phyloP scores from a whole-genome alignment of 2,113 vertebrate species.

The Peromyscus leucopus region DNA sequence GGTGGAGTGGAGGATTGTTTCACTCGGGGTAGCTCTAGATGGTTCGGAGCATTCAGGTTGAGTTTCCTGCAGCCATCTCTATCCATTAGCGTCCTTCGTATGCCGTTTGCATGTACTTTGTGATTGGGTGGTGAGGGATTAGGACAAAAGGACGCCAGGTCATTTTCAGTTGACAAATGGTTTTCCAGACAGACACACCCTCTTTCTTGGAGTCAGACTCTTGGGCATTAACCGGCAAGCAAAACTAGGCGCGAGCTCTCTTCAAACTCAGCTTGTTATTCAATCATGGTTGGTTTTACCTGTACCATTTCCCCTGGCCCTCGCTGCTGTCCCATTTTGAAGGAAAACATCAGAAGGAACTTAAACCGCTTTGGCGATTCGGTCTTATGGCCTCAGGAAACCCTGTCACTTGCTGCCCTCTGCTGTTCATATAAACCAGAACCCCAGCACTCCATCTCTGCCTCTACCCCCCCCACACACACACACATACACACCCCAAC shows the following conservation, averaged over 20 bases:
- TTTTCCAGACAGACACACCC: constrained; percentile 12
- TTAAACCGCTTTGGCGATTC: background rate
- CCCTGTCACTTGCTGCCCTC: constrained; percentile 77
- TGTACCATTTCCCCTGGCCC: background rate
- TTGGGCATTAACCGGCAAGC: background rate
- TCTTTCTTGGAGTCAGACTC: background rate
- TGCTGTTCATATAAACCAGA: constrained; percentile 79
- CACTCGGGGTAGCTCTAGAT: background rate
- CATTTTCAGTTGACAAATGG: background rate
- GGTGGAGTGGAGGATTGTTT: background rate
- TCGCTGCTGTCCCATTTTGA: background rate
- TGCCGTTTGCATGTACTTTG: background rate
- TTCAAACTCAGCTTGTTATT: background rate
- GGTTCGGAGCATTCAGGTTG: background rate
- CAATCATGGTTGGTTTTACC: background rate
- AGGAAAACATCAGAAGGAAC: constrained; percentile 54
- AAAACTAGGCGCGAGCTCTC: background rate
- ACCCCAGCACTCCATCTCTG: rapidly evolving
- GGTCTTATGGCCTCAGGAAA: constrained; percentile 17
- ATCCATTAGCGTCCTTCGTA: background rate
- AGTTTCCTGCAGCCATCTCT: constrained; percentile 30
- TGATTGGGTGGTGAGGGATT: background rate
- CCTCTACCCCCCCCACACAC: background rate
- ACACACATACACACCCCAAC: no score
- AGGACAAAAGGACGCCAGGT: background rate